These are phyloP conservation scores for Drosophila pseudotakahashii DNA, from an alignment of 2,888 invertebrate genomes.

Conservation along the genomic window DNA sequence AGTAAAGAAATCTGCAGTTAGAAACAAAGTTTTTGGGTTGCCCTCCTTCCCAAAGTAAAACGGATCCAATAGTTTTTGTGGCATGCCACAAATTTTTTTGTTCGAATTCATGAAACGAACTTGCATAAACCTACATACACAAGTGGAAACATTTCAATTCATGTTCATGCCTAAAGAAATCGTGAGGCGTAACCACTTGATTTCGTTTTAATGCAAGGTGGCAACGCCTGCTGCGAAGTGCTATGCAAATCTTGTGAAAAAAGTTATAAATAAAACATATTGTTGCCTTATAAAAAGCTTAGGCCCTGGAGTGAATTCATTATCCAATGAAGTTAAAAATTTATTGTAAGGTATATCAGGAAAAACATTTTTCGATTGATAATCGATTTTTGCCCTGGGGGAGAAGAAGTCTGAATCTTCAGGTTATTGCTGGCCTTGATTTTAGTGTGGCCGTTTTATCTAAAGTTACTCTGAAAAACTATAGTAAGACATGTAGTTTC, in stretches of 20 bases:
- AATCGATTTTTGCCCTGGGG: neutral
- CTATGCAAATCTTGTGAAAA: neutral
- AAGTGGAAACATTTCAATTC: neutral
- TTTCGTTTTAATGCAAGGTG: slow-evolving; percentile 4
- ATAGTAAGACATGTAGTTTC: too few species aligned
- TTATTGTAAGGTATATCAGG: neutral
- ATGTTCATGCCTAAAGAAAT: neutral
- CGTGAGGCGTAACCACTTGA: slow-evolving; percentile 12
- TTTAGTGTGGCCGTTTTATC: neutral
- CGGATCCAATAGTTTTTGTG: neutral
- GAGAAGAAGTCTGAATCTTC: neutral
- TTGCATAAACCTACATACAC: neutral
- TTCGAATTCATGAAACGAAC: neutral
- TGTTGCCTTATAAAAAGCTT: neutral
- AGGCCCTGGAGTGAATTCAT: neutral
- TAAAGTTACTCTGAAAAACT: too few species aligned
- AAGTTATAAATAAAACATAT: neutral
- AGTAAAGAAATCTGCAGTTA: slow-evolving; percentile 22
- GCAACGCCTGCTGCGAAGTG: slow-evolving; percentile 11
- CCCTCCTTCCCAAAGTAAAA: neutral
- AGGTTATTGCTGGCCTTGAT: neutral
- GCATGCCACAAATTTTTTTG: neutral
- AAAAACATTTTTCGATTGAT: neutral
- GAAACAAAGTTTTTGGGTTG: neutral
- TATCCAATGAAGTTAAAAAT: neutral